Percentiles rank a stretch among this genome's conserved stretches.
Conservation (phyloP, 2,797 vertebrate genomes). For the Pangasius krempfi region DNA sequence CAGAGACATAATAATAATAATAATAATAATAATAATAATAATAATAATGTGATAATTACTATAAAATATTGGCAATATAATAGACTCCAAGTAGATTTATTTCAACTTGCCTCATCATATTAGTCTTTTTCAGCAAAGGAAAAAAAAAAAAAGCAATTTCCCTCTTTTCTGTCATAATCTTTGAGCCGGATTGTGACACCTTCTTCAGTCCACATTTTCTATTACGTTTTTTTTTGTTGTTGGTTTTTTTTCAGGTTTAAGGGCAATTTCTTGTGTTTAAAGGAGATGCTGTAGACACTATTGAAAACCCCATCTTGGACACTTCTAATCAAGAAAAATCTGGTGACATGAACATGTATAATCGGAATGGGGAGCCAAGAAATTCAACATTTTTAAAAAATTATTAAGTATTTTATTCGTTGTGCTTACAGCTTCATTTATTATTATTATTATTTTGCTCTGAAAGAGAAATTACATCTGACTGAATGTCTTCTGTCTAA, state of each 20-base stretch:
- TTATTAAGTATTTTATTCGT: not conserved
- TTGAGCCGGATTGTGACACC: too few species aligned
- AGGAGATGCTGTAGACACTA: not conserved
- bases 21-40: too few species aligned
- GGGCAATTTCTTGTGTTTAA: not conserved
- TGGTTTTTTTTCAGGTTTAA: not conserved
- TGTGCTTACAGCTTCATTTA: not conserved
- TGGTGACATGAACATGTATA: not conserved
- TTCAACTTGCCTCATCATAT: not conserved
- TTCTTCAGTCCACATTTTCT: not conserved
- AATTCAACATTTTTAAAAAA: too few species aligned
- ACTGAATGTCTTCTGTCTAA: not conserved
- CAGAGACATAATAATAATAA: too few species aligned
- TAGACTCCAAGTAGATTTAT: too few species aligned
- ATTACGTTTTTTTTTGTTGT: too few species aligned
- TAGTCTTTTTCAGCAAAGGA: not conserved
- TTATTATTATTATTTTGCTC: not conserved
- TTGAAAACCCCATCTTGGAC: not conserved
- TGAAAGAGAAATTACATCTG: not conserved
- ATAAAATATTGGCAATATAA: not conserved
- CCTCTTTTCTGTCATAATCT: too few species aligned
- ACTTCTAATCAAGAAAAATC: not conserved
- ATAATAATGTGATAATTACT: too few species aligned
- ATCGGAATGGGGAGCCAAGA: not conserved
- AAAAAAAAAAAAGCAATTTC: not conserved